phyloP scores from a whole-genome alignment of 2,888 invertebrate species.

The Caenorhabditis auriculariae region DNA sequence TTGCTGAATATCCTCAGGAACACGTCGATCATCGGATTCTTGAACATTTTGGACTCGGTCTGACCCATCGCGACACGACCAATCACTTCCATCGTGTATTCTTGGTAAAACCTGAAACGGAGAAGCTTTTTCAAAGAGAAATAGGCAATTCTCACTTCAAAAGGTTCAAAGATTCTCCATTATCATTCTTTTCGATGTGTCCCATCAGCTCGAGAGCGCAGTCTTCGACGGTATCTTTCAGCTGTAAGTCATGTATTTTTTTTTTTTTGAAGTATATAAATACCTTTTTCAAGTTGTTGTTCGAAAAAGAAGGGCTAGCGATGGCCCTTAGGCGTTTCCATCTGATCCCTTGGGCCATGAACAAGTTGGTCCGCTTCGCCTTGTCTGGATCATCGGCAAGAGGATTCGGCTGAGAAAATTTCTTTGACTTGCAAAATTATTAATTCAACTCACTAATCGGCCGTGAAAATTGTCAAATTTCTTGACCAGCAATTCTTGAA shows the following conservation, averaged over 20 bases:
- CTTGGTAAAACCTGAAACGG: slow-evolving; percentile 35
- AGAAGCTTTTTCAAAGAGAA: too few species aligned
- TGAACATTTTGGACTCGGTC: slow-evolving; percentile 13
- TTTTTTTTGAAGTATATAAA: too few species aligned
- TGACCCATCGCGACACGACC: slow-evolving; percentile 43
- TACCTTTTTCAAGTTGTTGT: slow-evolving; percentile 66
- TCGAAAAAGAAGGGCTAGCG: slow-evolving; percentile 67
- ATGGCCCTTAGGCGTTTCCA: slow-evolving; percentile 68
- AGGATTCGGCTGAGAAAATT: neutral
- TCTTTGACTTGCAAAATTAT: neutral
- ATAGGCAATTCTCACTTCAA: neutral
- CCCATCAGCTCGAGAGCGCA: slow-evolving; percentile 17
- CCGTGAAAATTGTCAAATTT: slow-evolving; percentile 64
- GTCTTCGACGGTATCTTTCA: slow-evolving; percentile 34
- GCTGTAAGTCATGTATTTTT: too few species aligned
- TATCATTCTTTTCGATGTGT: slow-evolving; percentile 13
- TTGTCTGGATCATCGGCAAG: slow-evolving; percentile 40
- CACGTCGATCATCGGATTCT: slow-evolving; percentile 9
- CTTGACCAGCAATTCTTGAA: slow-evolving; percentile 64
- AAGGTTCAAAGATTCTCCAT: slow-evolving; percentile 2
- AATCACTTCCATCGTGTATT: slow-evolving; percentile 45
- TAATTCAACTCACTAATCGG: slow-evolving; percentile 3
- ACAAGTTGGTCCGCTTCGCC: slow-evolving; percentile 38
- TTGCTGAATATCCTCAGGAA: slow-evolving; percentile 11
- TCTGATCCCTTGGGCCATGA: slow-evolving; percentile 64